These are phyloP conservation scores for Cebidichthys violaceus DNA, from an alignment of 2,113 vertebrate genomes.

Conservation along the genomic window DNA sequence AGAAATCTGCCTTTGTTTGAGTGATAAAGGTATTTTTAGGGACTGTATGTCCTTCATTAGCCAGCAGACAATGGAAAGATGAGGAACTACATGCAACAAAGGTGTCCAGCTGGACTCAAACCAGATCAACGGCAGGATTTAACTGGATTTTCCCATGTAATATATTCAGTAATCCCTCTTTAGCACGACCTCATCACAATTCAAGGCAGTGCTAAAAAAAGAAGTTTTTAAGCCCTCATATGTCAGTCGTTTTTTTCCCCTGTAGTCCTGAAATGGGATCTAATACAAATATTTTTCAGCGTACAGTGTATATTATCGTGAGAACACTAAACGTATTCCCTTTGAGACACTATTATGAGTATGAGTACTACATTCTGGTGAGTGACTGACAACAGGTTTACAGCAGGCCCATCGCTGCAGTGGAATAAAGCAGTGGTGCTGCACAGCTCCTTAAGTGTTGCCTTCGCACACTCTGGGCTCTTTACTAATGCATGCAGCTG, in stretches of 20 bases:
- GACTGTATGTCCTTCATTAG: background rate
- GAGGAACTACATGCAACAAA: background rate
- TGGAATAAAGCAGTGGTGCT: slow-evolving; percentile 15
- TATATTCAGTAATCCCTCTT: background rate
- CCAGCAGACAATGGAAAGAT: no score
- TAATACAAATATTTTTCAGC: background rate
- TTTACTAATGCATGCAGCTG: slow-evolving; percentile 68
- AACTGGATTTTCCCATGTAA: background rate
- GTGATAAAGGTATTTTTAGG: background rate
- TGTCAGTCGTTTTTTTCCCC: background rate
- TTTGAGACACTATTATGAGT: background rate
- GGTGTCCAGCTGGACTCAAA: background rate
- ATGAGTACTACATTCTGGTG: slow-evolving; percentile 18
- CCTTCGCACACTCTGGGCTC: slow-evolving; percentile 30
- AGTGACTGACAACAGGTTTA: slow-evolving; percentile 6
- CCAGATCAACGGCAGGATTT: background rate
- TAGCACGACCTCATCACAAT: background rate
- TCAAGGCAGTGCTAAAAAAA: background rate
- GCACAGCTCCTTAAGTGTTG: slow-evolving; percentile 25
- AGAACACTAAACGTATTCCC: background rate
- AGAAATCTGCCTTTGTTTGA: background rate
- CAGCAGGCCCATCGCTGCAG: slow-evolving; percentile 14
- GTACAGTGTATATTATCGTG: background rate
- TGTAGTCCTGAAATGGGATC: background rate
- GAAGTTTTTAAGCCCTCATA: background rate